Evolutionary conservation across 2,797 vertebrate genomes (phyloP).

Genomic region (Knipowitschia caucasica): DNA sequence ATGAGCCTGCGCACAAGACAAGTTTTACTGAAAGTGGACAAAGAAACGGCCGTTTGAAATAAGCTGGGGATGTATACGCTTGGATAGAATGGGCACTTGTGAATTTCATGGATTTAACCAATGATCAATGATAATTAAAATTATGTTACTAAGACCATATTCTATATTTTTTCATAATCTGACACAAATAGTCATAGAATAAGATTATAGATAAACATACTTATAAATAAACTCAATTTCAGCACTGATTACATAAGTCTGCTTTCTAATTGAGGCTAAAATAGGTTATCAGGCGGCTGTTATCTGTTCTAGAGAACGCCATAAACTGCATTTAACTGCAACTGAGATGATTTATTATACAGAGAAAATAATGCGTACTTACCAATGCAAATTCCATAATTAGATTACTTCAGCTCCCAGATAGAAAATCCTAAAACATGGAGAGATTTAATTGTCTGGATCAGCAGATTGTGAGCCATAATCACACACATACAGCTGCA

Average conservation of each 20-base stretch:
- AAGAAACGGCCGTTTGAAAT: too few species aligned
- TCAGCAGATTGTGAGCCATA: slow-evolving; percentile 24
- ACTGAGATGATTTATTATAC: background rate
- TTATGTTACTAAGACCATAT: too few species aligned
- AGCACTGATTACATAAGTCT: background rate
- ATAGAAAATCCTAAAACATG: background rate
- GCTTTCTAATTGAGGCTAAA: background rate
- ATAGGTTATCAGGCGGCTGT: background rate
- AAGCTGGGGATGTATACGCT: too few species aligned
- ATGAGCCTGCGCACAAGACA: slow-evolving; percentile 71
- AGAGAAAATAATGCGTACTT: slow-evolving; percentile 27
- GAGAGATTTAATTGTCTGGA: slow-evolving; percentile 18
- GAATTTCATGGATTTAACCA: too few species aligned
- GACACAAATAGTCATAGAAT: too few species aligned
- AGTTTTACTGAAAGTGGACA: background rate
- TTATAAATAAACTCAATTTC: background rate
- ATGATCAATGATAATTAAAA: too few species aligned
- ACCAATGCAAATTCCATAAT: slow-evolving; percentile 75
- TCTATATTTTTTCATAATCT: too few species aligned
- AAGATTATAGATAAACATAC: too few species aligned
- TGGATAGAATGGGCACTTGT: too few species aligned
- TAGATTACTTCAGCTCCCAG: slow-evolving; percentile 1
- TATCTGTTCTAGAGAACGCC: background rate
- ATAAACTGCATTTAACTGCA: background rate
- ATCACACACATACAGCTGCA: slow-evolving; percentile 11